Conservation (phyloP, 2,113 vertebrate species). For the Fregata magnificens region DNA sequence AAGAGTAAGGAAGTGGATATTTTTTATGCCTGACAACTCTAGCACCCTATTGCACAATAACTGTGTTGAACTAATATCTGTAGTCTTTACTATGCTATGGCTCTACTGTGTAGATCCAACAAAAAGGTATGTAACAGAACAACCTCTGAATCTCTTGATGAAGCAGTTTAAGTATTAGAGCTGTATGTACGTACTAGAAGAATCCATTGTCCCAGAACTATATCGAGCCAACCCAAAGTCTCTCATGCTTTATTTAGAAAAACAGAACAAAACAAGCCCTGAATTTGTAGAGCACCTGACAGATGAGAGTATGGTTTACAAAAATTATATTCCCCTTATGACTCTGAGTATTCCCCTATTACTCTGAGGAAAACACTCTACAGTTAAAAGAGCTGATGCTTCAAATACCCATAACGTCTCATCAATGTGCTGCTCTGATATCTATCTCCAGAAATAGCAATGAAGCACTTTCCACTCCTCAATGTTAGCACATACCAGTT, state of each 20-base stretch:
- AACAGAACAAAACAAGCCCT: neutral
- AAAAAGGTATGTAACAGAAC: neutral
- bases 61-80: neutral
- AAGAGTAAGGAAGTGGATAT: neutral
- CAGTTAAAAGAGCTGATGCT: neutral
- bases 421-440: neutral
- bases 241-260: neutral
- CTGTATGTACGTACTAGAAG: neutral
- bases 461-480: rapidly evolving
- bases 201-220: neutral
- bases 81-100: neutral
- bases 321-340: neutral
- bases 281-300: neutral
- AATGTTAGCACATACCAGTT: neutral
- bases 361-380: neutral
- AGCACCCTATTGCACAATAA: neutral
- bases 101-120: neutral
- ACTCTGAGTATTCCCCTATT: neutral
- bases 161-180: neutral
- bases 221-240: neutral
- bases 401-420: neutral
- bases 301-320: neutral
- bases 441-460: neutral
- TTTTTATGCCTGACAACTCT: neutral
- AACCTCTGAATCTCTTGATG: neutral